Base-by-base conservation (phyloP, 2,797 vertebrate genomes). In the Petrocephalus schoutedeni region DNA sequence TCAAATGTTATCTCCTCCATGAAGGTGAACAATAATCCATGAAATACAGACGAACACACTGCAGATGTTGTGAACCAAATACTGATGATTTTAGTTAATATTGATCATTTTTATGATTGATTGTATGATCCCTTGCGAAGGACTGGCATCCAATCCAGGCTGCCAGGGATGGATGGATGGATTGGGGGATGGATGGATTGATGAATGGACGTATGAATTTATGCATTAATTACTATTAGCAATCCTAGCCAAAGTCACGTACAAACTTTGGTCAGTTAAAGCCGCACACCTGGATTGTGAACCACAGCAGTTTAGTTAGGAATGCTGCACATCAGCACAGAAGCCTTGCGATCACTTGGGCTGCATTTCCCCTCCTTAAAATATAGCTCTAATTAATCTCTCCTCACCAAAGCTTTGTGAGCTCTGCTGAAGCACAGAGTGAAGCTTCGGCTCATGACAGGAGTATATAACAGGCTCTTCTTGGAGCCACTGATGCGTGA, bases 91-190 rank as follows among this genome's bases (percentile, higher is more conserved):
- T 41, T 49, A 19, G 74, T 49, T 49, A 80, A 80, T 19, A 49
- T 36, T 71, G 4, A 77, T 80, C 2, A 80, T 80, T 80, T 80
- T 80, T 80, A 77, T 80, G 74, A 80, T 49, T n/a, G 74, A 80
- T 80, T 80, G 19, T 80, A 4, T 41, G 74, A 41, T 36, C 41
- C 74, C 74, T 54, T 36, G 32, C 28, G 32, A 71, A 71, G 1
- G 28, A 71, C 12, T 71, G 64, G 28, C 32, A 71, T 4, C 28
- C 4, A 36, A 71, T 6, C 64, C 64, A 36, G 6, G 14, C 32
- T 36, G 14, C 64, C 64, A 36, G 16, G 28, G 28, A 36, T 36
- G 16, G 32, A 16, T 67, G 23, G 64, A 32, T 67, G 58, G 58
- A 9, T 67, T 1, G 12, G 36, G 36, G 28, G 61, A 71, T 67